Evolutionary conservation across 1,140 invertebrate species (phyloP).

Genomic region (Magallana gigas): DNA sequence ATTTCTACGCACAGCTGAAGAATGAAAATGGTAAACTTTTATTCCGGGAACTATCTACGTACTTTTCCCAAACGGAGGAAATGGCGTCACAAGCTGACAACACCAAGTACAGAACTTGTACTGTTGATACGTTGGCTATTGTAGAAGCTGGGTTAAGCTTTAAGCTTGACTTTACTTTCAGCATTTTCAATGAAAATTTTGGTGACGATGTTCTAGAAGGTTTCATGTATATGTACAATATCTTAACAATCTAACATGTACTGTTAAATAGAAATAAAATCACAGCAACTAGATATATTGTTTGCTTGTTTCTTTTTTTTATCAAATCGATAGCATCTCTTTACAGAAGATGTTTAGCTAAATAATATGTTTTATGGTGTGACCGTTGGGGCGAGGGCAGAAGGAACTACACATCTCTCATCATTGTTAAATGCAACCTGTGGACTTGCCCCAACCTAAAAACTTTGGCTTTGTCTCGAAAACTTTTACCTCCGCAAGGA

Average conservation of each 20-base stretch:
- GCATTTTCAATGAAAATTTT: not conserved
- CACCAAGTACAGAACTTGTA: not conserved
- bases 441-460: too few relatives aligned
- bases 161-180: conserved; percentile 6
- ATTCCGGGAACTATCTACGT: not conserved
- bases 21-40: not conserved
- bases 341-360: too few relatives aligned
- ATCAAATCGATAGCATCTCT: too few relatives aligned
- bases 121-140: not conserved
- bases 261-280: not conserved
- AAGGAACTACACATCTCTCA: too few relatives aligned
- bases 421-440: too few relatives aligned
- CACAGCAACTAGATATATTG: too few relatives aligned
- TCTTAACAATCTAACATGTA: not conserved
- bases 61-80: conserved; percentile 3
- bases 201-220: not conserved
- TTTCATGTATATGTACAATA: not conserved
- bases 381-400: too few relatives aligned
- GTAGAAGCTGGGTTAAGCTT: not conserved
- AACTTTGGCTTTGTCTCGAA: too few relatives aligned
- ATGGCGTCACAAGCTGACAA: not conserved
- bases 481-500: too few relatives aligned
- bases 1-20: not conserved
- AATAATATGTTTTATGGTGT: too few relatives aligned
- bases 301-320: too few relatives aligned